Conservation (phyloP, 1,140 invertebrate species). For the Antheraea mylitta region DNA sequence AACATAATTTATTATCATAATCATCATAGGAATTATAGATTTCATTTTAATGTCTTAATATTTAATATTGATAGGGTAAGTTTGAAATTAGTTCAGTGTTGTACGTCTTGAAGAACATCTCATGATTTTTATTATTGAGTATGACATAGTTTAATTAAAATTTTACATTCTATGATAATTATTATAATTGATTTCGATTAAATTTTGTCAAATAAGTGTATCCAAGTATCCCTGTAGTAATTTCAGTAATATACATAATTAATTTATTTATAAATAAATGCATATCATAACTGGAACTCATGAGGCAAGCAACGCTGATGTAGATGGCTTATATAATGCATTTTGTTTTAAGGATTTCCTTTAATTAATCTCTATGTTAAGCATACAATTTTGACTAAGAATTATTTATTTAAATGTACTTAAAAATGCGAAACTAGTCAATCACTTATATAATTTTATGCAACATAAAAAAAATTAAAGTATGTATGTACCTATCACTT, state of each 20-base stretch:
- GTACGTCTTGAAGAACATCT: constrained; percentile 40
- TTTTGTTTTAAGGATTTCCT: constrained; percentile 64
- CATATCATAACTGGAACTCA: constrained; percentile 42
- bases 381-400: constrained; percentile 70
- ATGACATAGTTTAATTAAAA: background rate
- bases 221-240: constrained; percentile 41
- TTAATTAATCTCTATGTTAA: constrained; percentile 60
- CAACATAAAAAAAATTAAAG: constrained; percentile 72
- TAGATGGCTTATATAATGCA: constrained; percentile 59
- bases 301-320: constrained; percentile 31
- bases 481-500: constrained; percentile 50
- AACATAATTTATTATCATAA: constrained; percentile 72
- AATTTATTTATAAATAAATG: constrained; percentile 72
- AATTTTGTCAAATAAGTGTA: background rate
- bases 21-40: constrained; percentile 71
- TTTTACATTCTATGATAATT: too few relatives aligned
- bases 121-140: constrained; percentile 49
- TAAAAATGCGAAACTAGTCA: constrained; percentile 76
- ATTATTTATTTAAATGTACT: constrained; percentile 68
- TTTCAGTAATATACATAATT: constrained; percentile 57
- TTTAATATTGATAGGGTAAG: constrained; percentile 73
- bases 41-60: constrained; percentile 74
- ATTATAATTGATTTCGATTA: too few relatives aligned
- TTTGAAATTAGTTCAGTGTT: constrained; percentile 63
- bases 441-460: constrained; percentile 79